Evolutionary conservation across 2,797 vertebrate genomes (phyloP).

Genomic region (Notolabrus celidotus): DNA sequence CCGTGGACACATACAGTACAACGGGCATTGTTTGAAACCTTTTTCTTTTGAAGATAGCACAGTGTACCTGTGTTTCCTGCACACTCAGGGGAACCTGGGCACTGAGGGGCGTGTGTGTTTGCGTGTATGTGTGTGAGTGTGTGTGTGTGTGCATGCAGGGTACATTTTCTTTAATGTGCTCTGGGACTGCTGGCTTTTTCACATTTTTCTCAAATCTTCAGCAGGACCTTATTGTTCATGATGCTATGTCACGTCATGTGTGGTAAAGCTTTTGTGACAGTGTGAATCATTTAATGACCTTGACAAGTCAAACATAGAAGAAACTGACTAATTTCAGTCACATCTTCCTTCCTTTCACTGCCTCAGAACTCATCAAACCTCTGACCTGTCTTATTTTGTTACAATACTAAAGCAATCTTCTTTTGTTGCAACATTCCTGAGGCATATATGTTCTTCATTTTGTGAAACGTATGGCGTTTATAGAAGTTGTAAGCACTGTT

Average conservation of each 20-base stretch:
- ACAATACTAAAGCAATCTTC: conserved; percentile 6
- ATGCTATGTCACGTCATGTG: conserved; percentile 16
- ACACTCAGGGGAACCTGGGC: conserved; percentile 21
- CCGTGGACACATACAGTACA: conserved; percentile 60
- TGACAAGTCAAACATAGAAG: conserved; percentile 18
- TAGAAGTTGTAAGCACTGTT: too few relatives aligned
- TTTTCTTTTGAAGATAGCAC: conserved; percentile 71
- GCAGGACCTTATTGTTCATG: conserved; percentile 23
- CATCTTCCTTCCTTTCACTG: background rate
- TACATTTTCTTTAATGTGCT: conserved; percentile 53
- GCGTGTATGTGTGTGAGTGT: background rate
- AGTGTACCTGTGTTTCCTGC: conserved; percentile 44
- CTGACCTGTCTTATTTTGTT: background rate
- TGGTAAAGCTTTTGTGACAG: background rate
- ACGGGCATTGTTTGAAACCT: conserved; percentile 79
- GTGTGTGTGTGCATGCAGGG: conserved; percentile 1
- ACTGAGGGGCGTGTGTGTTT: background rate
- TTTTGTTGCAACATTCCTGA: background rate
- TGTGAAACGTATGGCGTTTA: background rate
- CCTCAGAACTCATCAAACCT: background rate
- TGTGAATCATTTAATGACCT: conserved; percentile 36
- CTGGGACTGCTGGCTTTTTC: conserved; percentile 47
- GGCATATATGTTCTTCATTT: background rate
- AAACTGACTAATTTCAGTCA: conserved; percentile 16
- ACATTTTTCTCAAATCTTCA: conserved; percentile 38